Conservation (phyloP, 2,113 vertebrate genomes). For the Ochotona curzoniae region DNA sequence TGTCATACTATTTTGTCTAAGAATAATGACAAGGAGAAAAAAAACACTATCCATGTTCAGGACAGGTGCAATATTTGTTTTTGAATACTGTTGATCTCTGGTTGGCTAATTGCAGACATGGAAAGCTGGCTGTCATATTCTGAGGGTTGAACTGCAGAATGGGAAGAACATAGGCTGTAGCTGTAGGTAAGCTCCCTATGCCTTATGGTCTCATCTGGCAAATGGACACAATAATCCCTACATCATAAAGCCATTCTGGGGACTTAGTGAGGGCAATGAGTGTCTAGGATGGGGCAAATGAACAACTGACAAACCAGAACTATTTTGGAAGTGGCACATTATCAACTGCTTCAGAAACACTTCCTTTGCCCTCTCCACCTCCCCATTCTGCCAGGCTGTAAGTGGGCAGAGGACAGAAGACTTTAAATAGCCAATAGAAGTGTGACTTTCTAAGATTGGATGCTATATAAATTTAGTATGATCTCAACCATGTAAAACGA, state of each 20-base stretch:
- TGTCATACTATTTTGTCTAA: background rate
- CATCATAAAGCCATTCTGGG: background rate
- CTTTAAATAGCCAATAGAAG: background rate
- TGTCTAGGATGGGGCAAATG: background rate
- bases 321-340: background rate
- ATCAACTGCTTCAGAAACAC: conserved; percentile 20
- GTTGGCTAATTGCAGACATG: background rate
- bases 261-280: background rate
- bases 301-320: background rate
- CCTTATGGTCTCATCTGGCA: background rate
- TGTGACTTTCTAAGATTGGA: background rate
- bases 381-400: background rate
- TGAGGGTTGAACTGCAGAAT: background rate
- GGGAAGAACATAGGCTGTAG: background rate
- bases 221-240: background rate
- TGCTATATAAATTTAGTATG: background rate
- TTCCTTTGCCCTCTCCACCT: background rate
- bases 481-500: background rate
- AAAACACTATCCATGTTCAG: background rate
- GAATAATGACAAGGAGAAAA: background rate
- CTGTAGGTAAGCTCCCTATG: background rate
- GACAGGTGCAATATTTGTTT: background rate
- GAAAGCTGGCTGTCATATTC: background rate
- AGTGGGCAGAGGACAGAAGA: background rate
- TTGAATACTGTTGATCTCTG: background rate